Evolutionary conservation across 2,113 vertebrate species (phyloP), one percentile per base, ranked within the genome.

Genomic region (Platanista minor): DNA sequence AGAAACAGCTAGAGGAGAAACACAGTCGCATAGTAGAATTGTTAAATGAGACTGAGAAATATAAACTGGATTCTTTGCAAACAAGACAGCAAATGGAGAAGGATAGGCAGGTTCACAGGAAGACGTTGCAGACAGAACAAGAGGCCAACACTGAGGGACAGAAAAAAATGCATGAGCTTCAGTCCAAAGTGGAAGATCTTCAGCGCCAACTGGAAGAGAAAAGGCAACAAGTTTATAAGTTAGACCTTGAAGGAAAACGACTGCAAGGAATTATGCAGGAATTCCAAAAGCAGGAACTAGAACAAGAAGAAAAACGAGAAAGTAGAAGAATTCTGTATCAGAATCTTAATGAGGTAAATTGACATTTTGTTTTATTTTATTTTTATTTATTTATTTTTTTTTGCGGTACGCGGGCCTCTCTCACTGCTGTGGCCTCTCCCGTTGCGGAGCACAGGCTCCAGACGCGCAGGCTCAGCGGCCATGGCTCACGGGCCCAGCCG

Each of bases 1-100:
- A 99, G 95, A 98, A 95, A 89, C 99, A 99, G 98, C 97, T 99
- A 90, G 99, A 99, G 89, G 98, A 99, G 95, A 99, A 99, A 49
- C 99, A 99, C 62, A 83, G 98, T 46, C 99, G 98, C 97, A 98
- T 99, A 97, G 99, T 99, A 67, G 98, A 99, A 90, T 98, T 99
- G 95, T 98, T 99, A 96, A 98, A 98, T 80, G 99, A 99, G 95
- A 98, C 99, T 95, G 99, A 99, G 97, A 98, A 97, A 43, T 99
- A 99, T 91, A 99, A 99, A 97, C 98, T 99, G 17, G 99, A 99
- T 97, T 99, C 98, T 52, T 97, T 99, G 92, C 99, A 99, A 97
- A 97, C 98, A 90, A 98, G 97, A 71, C 98, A 98, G 90, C 98
- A 98, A 88, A 97, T 99, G 98, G 99, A 99, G n/a, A 99, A 99